Conservation (phyloP, 35 echinoderm and acorn worm genomes). For the Hemicentrotus pulcherrimus region DNA sequence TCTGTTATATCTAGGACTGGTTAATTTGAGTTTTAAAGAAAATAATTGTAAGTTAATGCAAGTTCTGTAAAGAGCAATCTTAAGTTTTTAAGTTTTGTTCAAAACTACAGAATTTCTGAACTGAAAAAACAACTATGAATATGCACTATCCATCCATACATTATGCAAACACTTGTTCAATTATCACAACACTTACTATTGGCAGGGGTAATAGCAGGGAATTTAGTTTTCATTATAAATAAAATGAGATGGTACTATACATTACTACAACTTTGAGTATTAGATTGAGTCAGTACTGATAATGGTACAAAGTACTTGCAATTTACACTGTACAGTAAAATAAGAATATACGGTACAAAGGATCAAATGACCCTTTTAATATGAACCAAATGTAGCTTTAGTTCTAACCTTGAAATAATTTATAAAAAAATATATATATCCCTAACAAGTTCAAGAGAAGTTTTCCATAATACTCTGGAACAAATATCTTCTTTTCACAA, state of each 20-base stretch:
- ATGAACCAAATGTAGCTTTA: neutral
- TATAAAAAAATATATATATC: neutral
- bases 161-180: neutral
- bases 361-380: neutral
- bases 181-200: neutral
- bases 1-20: no score
- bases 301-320: neutral
- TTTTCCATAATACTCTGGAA: neutral
- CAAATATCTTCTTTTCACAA: neutral
- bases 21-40: no score
- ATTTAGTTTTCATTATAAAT: neutral
- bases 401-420: neutral
- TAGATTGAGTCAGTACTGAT: neutral
- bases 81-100: no score
- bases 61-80: no score
- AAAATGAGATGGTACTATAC: conserved; percentile 3
- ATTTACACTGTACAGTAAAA: conserved; percentile 3
- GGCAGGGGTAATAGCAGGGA: neutral
- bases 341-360: conserved; percentile 1
- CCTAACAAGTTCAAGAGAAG: neutral
- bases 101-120: no score
- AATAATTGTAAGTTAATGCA: no score
- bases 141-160: neutral
- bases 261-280: neutral
- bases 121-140: neutral